These are phyloP conservation scores for Morphnarchus princeps DNA, from an alignment of 2,113 vertebrate species.

Conservation along the genomic window DNA sequence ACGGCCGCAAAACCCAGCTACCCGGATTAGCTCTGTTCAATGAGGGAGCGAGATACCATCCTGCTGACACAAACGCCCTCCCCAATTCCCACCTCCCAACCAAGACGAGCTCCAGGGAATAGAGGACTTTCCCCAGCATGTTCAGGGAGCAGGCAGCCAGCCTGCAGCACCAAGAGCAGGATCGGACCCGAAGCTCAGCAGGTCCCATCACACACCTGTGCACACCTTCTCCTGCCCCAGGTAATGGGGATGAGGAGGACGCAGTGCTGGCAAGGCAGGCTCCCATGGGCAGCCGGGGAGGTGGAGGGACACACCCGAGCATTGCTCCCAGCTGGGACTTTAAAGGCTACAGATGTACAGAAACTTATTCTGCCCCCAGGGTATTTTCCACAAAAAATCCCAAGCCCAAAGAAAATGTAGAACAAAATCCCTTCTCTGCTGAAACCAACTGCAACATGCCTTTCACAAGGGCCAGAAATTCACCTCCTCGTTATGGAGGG, in stretches of 20 bases:
- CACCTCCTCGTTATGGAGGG: neutral
- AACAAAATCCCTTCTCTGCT: neutral
- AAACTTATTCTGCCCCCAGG: neutral
- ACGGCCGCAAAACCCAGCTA: neutral
- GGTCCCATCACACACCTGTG: neutral
- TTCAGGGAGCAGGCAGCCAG: neutral
- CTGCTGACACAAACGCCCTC: neutral
- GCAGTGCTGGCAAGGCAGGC: rapidly evolving
- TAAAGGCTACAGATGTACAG: neutral
- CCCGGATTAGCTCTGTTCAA: rapidly evolving
- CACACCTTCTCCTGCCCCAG: neutral
- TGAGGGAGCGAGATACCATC: neutral
- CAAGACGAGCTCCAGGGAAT: neutral
- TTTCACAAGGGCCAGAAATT: neutral
- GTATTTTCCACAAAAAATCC: neutral
- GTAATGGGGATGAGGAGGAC: neutral
- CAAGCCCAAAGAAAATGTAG: neutral
- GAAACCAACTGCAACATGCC: neutral
- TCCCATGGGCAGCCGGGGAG: neutral
- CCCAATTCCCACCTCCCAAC: neutral
- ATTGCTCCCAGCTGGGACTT: rapidly evolving
- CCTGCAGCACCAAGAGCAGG: neutral
- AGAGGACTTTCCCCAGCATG: neutral
- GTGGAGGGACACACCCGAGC: rapidly evolving
- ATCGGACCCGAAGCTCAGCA: neutral